Evolutionary conservation across 1,140 invertebrate genomes (phyloP), one percentile per base, ranked within the genome.

Genomic region (Hylaeus volcanicus): DNA sequence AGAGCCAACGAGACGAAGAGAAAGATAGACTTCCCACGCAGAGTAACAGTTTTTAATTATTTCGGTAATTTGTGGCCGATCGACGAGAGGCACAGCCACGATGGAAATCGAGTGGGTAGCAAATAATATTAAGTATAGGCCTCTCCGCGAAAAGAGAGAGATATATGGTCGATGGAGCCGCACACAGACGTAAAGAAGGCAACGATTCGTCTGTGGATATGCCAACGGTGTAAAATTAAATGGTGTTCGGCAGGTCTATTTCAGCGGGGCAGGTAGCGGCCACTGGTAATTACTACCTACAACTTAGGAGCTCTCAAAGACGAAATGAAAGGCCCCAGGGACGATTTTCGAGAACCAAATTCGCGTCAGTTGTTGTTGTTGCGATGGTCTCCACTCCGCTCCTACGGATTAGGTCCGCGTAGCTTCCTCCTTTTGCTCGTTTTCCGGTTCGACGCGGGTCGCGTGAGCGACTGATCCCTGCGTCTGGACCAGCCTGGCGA

Each of bases 111-210:
- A 82, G 85, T 81, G 92, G 88, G 91, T 92, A 92, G 91, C 92
- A 91, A 92, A 90, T 92, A 93, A 92, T 92, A 92, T 91, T 93
- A 93, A 93, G 92, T 92, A 93, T 93, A 93, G 92, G 89, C 87
- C 90, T 89, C 61, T 79, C 60, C 88, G 82, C 81, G 80, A 72
- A 81, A 77, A 84, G 79, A 86, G 85, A 87, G 85, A 87, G 87
- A 90, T 90, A 90, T 89, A 88, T 89, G 88, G 88, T 81, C 85
- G 76, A 81, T 58, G 81, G 72, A 14, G 26, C 41, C 51, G 78
- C 74, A 83, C 75, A 79, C 68, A 39, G 51, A 14, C n/a, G 12
- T 14, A 45, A 15, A 77, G 43, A 45, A 73, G 48, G 26, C 56
- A 71, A 61, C 55, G 60, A 77, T 78, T 69, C 72, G 72, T 39